These are phyloP conservation scores for Meiosimyza decipiens DNA, from an alignment of 2,888 invertebrate genomes.

Conservation along the genomic window DNA sequence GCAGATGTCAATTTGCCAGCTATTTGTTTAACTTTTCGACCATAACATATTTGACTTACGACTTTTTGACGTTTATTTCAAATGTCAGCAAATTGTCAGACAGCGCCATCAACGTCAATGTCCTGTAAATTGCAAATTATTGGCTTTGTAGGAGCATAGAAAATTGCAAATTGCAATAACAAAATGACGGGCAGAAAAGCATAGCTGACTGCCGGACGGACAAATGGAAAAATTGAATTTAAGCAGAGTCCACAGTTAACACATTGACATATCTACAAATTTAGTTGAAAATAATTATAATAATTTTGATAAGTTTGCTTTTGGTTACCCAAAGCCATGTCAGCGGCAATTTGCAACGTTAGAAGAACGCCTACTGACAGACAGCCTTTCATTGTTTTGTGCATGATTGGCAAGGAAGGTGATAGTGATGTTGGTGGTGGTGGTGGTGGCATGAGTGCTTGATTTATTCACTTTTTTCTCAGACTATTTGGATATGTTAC, in stretches of 20 bases:
- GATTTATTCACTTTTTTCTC: too few species aligned
- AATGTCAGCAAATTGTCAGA: conserved; percentile 2
- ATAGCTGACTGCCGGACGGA: conserved; percentile 3
- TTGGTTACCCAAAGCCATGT: too few species aligned
- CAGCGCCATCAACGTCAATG: conserved; percentile 12
- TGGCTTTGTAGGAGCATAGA: not conserved
- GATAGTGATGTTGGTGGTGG: too few species aligned
- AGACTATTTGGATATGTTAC: too few species aligned
- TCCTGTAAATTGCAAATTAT: conserved; percentile 12
- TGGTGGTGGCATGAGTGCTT: too few species aligned
- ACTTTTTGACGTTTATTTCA: not conserved
- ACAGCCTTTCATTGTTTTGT: too few species aligned
- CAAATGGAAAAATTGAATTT: conserved; percentile 14
- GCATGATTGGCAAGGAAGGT: too few species aligned
- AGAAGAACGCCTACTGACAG: too few species aligned
- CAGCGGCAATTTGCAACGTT: too few species aligned
- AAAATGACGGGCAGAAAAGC: conserved; percentile 5
- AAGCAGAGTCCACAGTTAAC: not conserved
- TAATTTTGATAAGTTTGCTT: not conserved
- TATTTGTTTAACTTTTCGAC: not conserved
- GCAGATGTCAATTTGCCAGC: conserved; percentile 5
- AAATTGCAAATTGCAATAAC: conserved; percentile 26
- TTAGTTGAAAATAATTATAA: conserved; percentile 5
- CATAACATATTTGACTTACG: not conserved
- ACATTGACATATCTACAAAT: conserved; percentile 22